Evolutionary conservation across 2,888 invertebrate genomes (phyloP).

Genomic region (Pseudanteris insignis): DNA sequence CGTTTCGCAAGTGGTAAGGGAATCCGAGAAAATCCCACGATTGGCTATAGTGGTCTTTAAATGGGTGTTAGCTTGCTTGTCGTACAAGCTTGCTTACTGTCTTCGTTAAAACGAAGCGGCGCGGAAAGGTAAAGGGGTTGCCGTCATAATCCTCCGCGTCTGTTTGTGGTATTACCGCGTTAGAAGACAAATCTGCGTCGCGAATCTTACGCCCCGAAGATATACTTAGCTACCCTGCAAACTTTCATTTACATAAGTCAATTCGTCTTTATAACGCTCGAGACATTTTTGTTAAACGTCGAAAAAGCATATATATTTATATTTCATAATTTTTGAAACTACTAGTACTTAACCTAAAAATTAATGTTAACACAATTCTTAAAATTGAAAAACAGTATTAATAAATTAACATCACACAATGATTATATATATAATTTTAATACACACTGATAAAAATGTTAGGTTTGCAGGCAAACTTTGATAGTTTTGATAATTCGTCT

Average conservation of each 20-base stretch:
- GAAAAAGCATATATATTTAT: too few relatives aligned
- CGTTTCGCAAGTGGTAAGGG: slow-evolving; percentile 44
- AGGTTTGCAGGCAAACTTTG: too few relatives aligned
- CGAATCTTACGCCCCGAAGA: slow-evolving; percentile 36
- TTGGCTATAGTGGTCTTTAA: slow-evolving; percentile 50
- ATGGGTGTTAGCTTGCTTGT: slow-evolving; percentile 51
- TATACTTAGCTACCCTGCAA: slow-evolving; percentile 18
- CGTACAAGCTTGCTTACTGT: slow-evolving; percentile 45
- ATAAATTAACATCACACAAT: too few relatives aligned
- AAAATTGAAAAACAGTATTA: too few relatives aligned
- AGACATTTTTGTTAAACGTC: too few relatives aligned
- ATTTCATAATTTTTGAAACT: too few relatives aligned
- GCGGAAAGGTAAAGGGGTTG: slow-evolving; percentile 53
- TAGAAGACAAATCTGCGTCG: slow-evolving; percentile 56
- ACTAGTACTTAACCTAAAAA: too few relatives aligned
- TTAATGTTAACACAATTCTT: too few relatives aligned
- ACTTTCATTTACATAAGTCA: slow-evolving; percentile 19
- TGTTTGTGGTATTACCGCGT: slow-evolving; percentile 60
- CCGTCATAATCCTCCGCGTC: slow-evolving; percentile 58
- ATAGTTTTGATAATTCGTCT: too few relatives aligned
- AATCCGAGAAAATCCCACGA: slow-evolving; percentile 47
- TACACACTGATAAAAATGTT: too few relatives aligned
- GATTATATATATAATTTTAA: too few relatives aligned
- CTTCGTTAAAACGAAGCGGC: slow-evolving; percentile 52
- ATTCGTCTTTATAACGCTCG: slow-evolving; percentile 2